Conservation (phyloP, 2,888 invertebrate genomes). For the Lamellibrachia satsuma region DNA sequence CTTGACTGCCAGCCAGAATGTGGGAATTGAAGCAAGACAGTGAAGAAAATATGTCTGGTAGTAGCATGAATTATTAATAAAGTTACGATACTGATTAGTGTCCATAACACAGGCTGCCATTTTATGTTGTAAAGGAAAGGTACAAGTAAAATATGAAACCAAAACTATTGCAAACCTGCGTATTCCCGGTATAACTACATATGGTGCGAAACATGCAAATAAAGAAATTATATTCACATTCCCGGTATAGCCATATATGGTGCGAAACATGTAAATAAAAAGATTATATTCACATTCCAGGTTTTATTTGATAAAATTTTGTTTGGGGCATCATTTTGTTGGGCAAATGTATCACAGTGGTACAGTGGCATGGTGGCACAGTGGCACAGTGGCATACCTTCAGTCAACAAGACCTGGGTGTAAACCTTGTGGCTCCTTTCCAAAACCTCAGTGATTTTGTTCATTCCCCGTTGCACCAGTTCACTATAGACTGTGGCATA, state of each 20-base stretch:
- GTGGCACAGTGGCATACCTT: not conserved
- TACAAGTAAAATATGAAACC: too few species aligned
- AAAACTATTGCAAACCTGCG: too few species aligned
- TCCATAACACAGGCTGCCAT: not conserved
- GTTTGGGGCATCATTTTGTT: not conserved
- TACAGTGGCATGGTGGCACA: not conserved
- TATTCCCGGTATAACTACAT: too few species aligned
- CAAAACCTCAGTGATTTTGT: too few species aligned
- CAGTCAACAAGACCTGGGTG: not conserved
- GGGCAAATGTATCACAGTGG: not conserved
- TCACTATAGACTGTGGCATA: not conserved
- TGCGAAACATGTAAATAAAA: too few species aligned
- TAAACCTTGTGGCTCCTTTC: not conserved
- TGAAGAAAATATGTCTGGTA: not conserved
- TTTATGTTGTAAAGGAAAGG: not conserved
- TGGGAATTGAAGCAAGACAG: not conserved
- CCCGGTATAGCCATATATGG: too few species aligned
- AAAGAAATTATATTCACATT: too few species aligned
- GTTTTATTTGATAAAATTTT: not conserved
- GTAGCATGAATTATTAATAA: not conserved
- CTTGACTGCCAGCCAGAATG: not conserved
- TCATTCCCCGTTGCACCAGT: too few species aligned
- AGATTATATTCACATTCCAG: too few species aligned
- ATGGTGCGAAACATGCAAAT: too few species aligned
- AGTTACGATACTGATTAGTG: not conserved